Base-by-base conservation (phyloP, 2,113 vertebrate species). In the Pelvicachromis taeniatus region DNA sequence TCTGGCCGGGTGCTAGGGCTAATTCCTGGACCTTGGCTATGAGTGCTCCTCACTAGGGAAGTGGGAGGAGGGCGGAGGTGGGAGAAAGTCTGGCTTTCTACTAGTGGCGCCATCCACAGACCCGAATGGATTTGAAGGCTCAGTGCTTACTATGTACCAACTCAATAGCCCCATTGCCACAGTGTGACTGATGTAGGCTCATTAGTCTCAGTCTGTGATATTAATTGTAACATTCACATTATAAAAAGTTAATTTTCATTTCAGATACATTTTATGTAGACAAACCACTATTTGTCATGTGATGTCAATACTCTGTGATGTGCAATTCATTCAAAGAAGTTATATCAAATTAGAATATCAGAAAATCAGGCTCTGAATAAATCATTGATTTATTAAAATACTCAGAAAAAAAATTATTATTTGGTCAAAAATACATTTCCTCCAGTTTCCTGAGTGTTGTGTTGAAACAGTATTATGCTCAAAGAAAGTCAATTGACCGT, bases 51-150 rank as follows among this genome's bases (percentile, higher is more conserved):
- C 83, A 81, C 88, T 45, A 78, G 86, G 87, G 90, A 87, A 82
- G 85, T 55, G 79, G 90, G 85, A 88, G 91, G 85, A 90, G 78
- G 78, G 85, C n/a, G 23, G 91, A 89, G 87, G 89, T 80, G 87
- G 85, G 87, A 88, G 85, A 85, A 89, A 91, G 93, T 92, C 96
- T 96, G 97, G 95, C 92, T 94, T 93, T 96, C 96, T 97, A 96
- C 97, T 93, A 95, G 96, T 96, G 96, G 97, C 96, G 96, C 97
- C 97, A 96, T 96, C 94, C 94, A 96, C 96, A 97, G 96, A 97
- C 97, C 94, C 94, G 94, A 95, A 95, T 92, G 96, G 96, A 95
- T 96, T 96, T 93, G 89, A 93, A 87, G 85, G 87, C 90, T 94
- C 89, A 85, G 52, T 82, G 86, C 61, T 90, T 86, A 78, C 81